Evolutionary conservation across 2,888 invertebrate genomes (phyloP).

Genomic region (Heteropelma amictum): DNA sequence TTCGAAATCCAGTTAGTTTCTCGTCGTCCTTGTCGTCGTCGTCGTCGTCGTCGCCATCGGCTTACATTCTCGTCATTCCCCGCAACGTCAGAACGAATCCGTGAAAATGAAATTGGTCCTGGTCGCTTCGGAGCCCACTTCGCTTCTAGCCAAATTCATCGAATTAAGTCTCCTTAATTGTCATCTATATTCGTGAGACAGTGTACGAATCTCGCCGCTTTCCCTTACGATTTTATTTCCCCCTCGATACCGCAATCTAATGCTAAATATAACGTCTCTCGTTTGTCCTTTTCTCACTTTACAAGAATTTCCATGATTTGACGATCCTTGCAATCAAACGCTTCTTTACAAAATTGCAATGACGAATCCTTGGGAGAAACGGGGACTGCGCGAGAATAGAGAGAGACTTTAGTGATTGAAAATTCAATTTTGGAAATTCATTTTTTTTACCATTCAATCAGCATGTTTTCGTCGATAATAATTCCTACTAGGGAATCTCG

Average conservation of each 20-base stretch:
- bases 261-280: conserved; percentile 11
- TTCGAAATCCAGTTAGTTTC: conserved; percentile 45
- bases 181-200: conserved; percentile 25
- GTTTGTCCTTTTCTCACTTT: not conserved
- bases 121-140: not conserved
- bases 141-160: conserved; percentile 33
- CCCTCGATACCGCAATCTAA: conserved; percentile 29
- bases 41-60: conserved; percentile 4
- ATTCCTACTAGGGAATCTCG: no score
- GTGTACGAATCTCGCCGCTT: not conserved
- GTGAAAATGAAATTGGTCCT: conserved; percentile 47
- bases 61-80: conserved; percentile 4
- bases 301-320: conserved; percentile 25
- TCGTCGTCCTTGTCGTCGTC: conserved; percentile 11
- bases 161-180: conserved; percentile 49
- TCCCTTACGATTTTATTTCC: not conserved
- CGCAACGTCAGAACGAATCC: conserved; percentile 38
- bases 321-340: conserved; percentile 14
- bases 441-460: no score
- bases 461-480: no score
- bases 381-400: not conserved
- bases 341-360: conserved; percentile 3
- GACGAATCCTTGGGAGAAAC: not conserved
- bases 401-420: not conserved
- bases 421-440: no score